These are phyloP conservation scores for Chromobotia macracanthus DNA, from an alignment of 2,797 vertebrate genomes.

Conservation along the genomic window DNA sequence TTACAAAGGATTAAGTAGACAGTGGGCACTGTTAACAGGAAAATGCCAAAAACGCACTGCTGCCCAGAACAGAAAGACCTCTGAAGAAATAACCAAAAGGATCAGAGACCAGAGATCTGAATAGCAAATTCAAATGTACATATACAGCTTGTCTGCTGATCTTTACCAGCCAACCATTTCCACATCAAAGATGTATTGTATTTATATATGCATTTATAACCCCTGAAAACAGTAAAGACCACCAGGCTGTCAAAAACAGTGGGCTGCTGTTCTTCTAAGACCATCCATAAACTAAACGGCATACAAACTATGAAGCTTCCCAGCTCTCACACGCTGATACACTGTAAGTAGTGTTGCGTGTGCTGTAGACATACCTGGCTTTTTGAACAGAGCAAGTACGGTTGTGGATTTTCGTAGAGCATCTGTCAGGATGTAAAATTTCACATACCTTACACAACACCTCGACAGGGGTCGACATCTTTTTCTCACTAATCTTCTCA, in stretches of 20 bases:
- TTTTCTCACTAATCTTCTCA: conserved; percentile 99
- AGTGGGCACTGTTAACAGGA: background rate
- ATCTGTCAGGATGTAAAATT: background rate
- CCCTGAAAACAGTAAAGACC: background rate
- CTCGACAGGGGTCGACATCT: conserved; percentile 99
- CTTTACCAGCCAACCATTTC: too few species aligned
- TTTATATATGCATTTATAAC: background rate
- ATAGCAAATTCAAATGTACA: background rate
- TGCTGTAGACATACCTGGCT: too few species aligned
- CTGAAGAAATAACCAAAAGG: too few species aligned
- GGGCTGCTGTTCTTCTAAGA: too few species aligned
- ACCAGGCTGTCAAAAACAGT: background rate
- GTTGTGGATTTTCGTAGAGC: background rate
- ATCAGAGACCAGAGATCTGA: background rate
- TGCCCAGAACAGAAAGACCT: background rate
- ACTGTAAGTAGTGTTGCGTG: too few species aligned
- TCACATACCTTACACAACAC: conserved; percentile 95
- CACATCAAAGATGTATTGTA: too few species aligned
- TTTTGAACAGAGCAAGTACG: too few species aligned
- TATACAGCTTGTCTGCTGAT: background rate
- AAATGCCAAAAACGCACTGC: background rate
- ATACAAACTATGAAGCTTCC: too few species aligned
- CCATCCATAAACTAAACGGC: too few species aligned
- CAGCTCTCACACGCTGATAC: too few species aligned
- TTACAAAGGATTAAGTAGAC: background rate